Evolutionary conservation across 2,113 vertebrate species (phyloP).

Genomic region (Gracilinanus agilis): DNA sequence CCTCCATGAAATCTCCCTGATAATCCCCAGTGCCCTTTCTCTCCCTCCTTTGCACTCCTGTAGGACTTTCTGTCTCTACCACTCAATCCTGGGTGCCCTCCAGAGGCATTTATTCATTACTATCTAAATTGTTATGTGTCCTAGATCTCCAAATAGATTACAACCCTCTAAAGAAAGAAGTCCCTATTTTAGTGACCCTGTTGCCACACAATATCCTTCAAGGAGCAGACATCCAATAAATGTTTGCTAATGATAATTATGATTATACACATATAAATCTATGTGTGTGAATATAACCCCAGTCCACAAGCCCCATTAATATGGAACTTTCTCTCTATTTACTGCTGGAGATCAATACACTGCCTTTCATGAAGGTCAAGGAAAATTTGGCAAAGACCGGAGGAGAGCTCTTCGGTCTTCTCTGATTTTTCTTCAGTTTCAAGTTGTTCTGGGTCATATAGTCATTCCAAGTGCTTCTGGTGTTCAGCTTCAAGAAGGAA

Average conservation of each 20-base stretch:
- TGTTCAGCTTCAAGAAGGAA: too few relatives aligned
- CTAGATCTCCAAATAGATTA: background rate
- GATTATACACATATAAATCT: too few relatives aligned
- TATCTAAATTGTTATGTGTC: background rate
- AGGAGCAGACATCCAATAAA: too few relatives aligned
- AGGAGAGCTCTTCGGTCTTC: too few relatives aligned
- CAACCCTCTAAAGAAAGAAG: background rate
- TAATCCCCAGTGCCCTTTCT: background rate
- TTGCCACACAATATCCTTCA: background rate
- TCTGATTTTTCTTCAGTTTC: too few relatives aligned
- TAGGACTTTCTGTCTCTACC: background rate
- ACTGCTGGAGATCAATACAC: background rate
- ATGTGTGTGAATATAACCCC: too few relatives aligned
- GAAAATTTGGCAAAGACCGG: background rate
- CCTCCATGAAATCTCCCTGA: background rate
- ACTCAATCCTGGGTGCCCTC: background rate
- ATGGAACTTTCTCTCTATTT: too few relatives aligned
- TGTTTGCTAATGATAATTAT: too few relatives aligned
- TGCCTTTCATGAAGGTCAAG: background rate
- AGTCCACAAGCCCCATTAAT: too few relatives aligned
- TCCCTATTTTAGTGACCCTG: background rate
- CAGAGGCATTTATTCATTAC: background rate
- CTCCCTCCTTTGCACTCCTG: background rate
- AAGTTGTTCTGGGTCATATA: too few relatives aligned
- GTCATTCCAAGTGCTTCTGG: too few relatives aligned